These are phyloP conservation scores for Hypercompe scribonia DNA, from an alignment of 2,888 invertebrate genomes.

Conservation along the genomic window DNA sequence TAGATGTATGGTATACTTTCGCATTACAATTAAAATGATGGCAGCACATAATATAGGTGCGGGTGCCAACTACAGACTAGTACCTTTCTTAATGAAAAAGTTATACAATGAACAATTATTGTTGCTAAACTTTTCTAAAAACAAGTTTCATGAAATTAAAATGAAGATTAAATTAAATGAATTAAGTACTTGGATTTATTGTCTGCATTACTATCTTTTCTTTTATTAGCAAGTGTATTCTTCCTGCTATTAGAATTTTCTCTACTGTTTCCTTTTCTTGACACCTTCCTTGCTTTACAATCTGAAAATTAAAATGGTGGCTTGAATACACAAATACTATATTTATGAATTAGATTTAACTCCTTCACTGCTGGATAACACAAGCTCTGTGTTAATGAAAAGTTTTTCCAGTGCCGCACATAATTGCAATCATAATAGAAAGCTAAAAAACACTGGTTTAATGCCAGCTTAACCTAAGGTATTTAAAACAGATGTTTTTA, in stretches of 20 bases:
- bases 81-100: background rate
- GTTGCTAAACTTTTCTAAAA: background rate
- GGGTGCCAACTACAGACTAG: background rate
- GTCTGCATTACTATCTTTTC: constrained; percentile 51
- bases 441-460: no score
- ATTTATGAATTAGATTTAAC: no score
- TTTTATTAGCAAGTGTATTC: constrained; percentile 66
- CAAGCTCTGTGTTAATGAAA: no score
- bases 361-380: no score
- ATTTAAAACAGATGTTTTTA: no score
- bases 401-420: background rate
- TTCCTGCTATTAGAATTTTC: constrained; percentile 71
- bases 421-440: no score
- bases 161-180: constrained; percentile 8
- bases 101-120: background rate
- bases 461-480: no score
- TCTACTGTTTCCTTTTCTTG: constrained; percentile 62
- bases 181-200: constrained; percentile 53
- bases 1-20: no score
- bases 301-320: constrained; percentile 41
- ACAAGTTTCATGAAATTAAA: background rate
- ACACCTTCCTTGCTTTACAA: constrained; percentile 57
- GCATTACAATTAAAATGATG: no score
- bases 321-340: background rate
- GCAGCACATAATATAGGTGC: no score